Evolutionary conservation across 2,888 invertebrate genomes (phyloP).

Genomic region (Callyntrura sp.): DNA sequence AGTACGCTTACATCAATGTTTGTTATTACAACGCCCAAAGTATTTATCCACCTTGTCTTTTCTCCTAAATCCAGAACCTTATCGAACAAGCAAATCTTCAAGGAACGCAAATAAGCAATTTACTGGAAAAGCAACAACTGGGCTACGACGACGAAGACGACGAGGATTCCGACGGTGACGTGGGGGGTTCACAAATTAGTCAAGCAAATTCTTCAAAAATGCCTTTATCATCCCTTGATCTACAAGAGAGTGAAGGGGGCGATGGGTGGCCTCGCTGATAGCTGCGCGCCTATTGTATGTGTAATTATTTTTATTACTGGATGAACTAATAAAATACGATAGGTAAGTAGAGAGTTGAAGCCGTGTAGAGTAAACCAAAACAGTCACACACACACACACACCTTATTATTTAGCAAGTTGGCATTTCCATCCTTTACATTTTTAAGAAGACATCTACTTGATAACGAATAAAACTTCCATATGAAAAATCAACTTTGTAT

Average conservation of each 20-base stretch:
- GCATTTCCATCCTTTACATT: slow-evolving; percentile 70
- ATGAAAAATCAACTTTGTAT: slow-evolving; percentile 61
- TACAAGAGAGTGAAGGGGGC: slow-evolving; percentile 80
- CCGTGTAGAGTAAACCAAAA: slow-evolving; percentile 54
- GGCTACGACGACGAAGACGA: slow-evolving; percentile 82
- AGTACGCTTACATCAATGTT: slow-evolving; percentile 9
- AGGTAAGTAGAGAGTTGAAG: slow-evolving; percentile 8
- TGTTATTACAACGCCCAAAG: too few relatives aligned
- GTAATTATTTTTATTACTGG: slow-evolving; percentile 25
- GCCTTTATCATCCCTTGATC: slow-evolving; percentile 72
- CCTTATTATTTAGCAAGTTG: slow-evolving; percentile 53
- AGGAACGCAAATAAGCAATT: slow-evolving; percentile 80
- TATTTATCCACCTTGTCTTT: not conserved
- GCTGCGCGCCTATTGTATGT: not conserved
- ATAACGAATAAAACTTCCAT: slow-evolving; percentile 64
- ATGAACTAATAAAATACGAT: not conserved
- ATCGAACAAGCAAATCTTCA: slow-evolving; percentile 80
- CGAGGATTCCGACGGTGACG: slow-evolving; percentile 82
- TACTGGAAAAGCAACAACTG: slow-evolving; percentile 80
- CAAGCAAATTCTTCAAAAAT: slow-evolving; percentile 76
- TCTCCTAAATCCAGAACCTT: slow-evolving; percentile 76
- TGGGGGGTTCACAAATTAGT: slow-evolving; percentile 65
- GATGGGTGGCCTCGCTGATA: slow-evolving; percentile 82
- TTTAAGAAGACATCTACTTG: not conserved
- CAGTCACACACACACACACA: slow-evolving; percentile 66